Conservation (phyloP, 2,113 vertebrate genomes). For the Otolemur garnettii region DNA sequence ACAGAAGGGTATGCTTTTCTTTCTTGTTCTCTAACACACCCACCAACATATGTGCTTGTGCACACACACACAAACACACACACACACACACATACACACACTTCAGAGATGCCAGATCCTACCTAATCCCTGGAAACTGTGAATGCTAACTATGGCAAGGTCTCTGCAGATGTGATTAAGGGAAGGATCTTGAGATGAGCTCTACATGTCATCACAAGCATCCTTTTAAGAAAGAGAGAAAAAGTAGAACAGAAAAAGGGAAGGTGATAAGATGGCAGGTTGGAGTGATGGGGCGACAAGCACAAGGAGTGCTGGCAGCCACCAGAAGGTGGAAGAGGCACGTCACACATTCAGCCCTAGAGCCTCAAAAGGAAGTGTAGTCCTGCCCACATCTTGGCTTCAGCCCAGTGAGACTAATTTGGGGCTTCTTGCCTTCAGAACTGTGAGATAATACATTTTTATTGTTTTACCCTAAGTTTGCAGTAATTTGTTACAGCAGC, state of each 20-base stretch:
- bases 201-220: not conserved
- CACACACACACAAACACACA: not conserved
- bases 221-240: not conserved
- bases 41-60: not conserved
- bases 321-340: not conserved
- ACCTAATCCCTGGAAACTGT: not conserved
- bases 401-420: not conserved
- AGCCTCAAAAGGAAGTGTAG: not conserved
- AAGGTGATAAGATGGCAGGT: not conserved
- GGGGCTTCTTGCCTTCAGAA: not conserved
- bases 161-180: not conserved
- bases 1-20: not conserved
- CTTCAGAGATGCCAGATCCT: not conserved
- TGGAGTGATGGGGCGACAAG: not conserved
- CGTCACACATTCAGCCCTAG: not conserved
- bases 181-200: not conserved
- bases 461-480: not conserved
- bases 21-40: not conserved
- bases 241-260: not conserved
- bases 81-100: not conserved
- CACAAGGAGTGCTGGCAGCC: not conserved
- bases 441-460: not conserved
- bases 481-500: not conserved
- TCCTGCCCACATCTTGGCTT: not conserved
- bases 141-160: not conserved